phyloP scores from a whole-genome alignment of 2,113 vertebrate species.

The Zootoca vivipara region DNA sequence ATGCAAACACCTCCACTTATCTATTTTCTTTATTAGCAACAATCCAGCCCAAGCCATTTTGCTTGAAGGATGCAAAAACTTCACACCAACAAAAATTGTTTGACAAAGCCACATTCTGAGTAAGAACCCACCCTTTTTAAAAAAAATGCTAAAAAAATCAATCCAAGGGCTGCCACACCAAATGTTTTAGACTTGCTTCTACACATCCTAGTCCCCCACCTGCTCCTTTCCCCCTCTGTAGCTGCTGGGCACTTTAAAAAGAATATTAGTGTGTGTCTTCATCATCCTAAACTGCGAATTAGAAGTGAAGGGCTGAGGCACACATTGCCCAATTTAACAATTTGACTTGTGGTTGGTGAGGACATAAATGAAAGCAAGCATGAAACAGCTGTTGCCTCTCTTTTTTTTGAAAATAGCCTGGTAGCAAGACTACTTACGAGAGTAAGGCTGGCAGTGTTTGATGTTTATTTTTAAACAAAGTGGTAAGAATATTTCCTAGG shows the following conservation, averaged over 20 bases:
- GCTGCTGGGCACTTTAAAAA: neutral
- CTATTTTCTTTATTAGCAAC: neutral
- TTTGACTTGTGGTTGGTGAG: neutral
- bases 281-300: neutral
- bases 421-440: neutral
- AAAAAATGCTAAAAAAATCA: neutral
- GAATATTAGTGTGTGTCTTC: neutral
- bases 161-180: neutral
- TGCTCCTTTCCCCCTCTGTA: neutral
- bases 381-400: constrained; percentile 1
- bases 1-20: no score
- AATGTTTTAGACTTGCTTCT: neutral
- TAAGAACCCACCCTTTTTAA: neutral
- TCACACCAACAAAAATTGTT: no score
- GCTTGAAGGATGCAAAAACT: neutral
- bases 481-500: neutral
- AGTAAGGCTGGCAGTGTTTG: neutral
- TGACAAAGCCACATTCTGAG: neutral
- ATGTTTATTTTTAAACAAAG: neutral
- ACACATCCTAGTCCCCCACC: neutral
- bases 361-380: neutral
- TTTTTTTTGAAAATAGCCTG: neutral
- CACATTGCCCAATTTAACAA: neutral
- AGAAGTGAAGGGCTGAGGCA: neutral
- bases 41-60: neutral